phyloP scores from a whole-genome alignment of 2,113 vertebrate genomes.

The Podiceps cristatus region DNA sequence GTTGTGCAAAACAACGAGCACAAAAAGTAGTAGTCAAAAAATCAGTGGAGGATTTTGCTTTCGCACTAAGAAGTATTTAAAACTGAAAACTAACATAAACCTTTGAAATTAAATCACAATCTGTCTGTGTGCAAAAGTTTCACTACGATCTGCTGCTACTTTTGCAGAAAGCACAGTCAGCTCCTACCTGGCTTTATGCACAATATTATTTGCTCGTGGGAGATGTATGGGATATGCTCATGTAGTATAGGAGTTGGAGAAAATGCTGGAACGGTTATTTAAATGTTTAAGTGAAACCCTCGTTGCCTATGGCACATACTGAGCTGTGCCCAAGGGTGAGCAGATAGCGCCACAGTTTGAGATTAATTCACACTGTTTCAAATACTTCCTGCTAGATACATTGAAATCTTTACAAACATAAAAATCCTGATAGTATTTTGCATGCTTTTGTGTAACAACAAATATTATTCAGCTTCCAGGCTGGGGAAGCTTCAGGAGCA shows the following conservation, averaged over 20 bases:
- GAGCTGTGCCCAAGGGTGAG: background rate
- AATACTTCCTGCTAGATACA: background rate
- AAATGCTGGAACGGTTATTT: background rate
- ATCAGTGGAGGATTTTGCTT: background rate
- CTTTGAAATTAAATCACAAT: background rate
- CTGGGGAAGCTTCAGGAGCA: background rate
- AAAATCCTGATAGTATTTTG: background rate
- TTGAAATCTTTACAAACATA: background rate
- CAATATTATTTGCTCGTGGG: background rate
- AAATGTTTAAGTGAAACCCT: background rate
- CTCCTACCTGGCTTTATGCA: background rate
- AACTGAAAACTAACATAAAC: background rate
- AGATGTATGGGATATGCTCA: too few species aligned
- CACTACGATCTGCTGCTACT: background rate
- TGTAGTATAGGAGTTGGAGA: background rate
- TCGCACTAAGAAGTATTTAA: background rate
- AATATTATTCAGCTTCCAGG: background rate
- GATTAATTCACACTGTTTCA: too few species aligned
- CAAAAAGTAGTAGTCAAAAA: background rate
- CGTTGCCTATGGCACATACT: background rate
- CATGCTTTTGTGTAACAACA: background rate
- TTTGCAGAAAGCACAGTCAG: background rate
- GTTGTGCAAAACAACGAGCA: background rate
- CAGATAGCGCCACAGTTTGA: too few species aligned
- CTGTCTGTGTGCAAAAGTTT: background rate